Base-by-base conservation (phyloP, 2,888 invertebrate genomes). In the Mythimna vitellina region DNA sequence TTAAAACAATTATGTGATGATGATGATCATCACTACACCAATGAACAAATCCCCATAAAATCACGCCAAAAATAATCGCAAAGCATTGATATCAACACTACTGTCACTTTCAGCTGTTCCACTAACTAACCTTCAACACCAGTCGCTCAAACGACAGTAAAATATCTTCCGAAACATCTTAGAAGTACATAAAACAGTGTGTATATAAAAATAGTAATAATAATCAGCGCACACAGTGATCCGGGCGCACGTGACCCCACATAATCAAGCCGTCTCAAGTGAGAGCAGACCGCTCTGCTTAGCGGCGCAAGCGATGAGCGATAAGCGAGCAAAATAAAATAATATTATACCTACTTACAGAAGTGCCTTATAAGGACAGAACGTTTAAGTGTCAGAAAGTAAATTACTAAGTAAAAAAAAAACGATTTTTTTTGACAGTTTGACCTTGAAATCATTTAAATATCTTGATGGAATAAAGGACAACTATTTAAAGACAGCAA, bases 221-320 rank as follows among this genome's bases (percentile, higher is more conserved):
- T 84, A 79, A 80, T 73, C 74, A 78, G 76, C 78, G 81, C 75
- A 77, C 77, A 73, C 87, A 86, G 84, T 87, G 89, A 89, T 88
- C 87, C 86, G 80, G 82, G 80, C 80, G 87, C 92, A 91, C 93
- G 93, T 93, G 93, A 88, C 92, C 88, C 82, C 78, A 89, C 93
- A 92, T 93, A 93, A 93, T 92, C 91, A 91, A 82, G 83, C 81
- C 84, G 87, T 86, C 88, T 90, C 88, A 82, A 91, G 88, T 86
- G 84, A 79, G 85, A 83, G 65, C 80, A 76, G 86, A 84, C 85
- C 84, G 86, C 83, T 83, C 68, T 70, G 53, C 64, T 62, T 29
- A 65, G 73, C 70, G 62, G 65, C 9, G 20, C 68, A 74, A 81
- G 63, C 4, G 14, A 74, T 51, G 73, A 86, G 80, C 51, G 38